These are phyloP conservation scores for Vipera latastei DNA, from an alignment of 2,797 vertebrate genomes.

Conservation along the genomic window DNA sequence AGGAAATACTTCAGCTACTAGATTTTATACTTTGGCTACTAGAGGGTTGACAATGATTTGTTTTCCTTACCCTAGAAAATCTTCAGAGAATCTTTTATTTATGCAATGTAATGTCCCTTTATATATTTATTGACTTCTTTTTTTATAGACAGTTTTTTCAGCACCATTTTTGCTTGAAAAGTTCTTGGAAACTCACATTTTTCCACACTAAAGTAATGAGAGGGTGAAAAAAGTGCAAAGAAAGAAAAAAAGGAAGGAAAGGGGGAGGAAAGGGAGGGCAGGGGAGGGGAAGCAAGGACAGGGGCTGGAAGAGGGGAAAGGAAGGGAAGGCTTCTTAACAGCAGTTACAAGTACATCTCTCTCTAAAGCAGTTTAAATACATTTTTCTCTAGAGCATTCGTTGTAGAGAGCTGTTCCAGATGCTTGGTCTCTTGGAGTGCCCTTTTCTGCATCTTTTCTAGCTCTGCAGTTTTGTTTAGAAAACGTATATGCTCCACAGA, in stretches of 20 bases:
- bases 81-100: background rate
- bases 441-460: background rate
- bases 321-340: background rate
- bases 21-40: background rate
- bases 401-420: background rate
- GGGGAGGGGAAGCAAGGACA: background rate
- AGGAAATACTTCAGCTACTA: background rate
- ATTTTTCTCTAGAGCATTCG: background rate
- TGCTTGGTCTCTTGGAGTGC: background rate
- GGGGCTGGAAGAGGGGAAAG: background rate
- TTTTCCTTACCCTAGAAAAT: background rate
- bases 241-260: background rate
- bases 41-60: background rate
- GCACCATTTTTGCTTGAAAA: background rate
- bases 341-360: background rate
- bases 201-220: background rate
- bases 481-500: background rate
- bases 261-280: background rate
- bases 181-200: background rate
- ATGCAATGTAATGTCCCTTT: background rate
- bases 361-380: background rate
- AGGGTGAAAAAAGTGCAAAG: background rate
- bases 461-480: background rate
- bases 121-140: background rate
- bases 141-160: background rate